Evolutionary conservation across 2,888 invertebrate genomes (phyloP).

Genomic region (Leucophora obtusa): DNA sequence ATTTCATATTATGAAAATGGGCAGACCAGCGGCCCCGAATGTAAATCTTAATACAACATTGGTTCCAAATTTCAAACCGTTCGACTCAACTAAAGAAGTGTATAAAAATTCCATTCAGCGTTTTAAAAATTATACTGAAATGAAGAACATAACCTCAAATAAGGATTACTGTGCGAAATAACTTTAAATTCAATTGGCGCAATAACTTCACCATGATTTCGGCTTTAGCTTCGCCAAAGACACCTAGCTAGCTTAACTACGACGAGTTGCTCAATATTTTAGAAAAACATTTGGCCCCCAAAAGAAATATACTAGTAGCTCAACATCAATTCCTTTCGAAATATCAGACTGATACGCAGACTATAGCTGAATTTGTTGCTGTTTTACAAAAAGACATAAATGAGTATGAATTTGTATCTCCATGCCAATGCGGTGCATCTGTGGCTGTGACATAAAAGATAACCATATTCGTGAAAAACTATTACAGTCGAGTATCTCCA

Average conservation of each 20-base stretch:
- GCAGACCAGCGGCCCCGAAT: no score
- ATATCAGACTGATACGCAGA: conserved; percentile 32
- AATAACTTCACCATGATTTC: conserved; percentile 19
- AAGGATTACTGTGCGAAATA: neutral
- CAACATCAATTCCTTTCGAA: conserved; percentile 39
- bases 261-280: conserved; percentile 31
- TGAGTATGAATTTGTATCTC: conserved; percentile 33
- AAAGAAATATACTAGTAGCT: conserved; percentile 19
- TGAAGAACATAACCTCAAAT: conserved; percentile 1
- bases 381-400: conserved; percentile 25
- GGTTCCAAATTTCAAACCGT: conserved; percentile 35
- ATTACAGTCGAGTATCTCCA: neutral
- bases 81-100: conserved; percentile 27
- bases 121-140: conserved; percentile 39
- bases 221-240: conserved; percentile 32
- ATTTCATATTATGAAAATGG: no score
- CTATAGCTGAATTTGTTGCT: conserved; percentile 31
- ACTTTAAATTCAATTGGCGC: conserved; percentile 46
- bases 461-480: conserved; percentile 37
- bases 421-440: conserved; percentile 25
- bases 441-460: conserved; percentile 33
- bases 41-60: neutral
- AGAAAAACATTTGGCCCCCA: conserved; percentile 26
- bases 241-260: conserved; percentile 16
- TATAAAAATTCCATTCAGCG: conserved; percentile 30